phyloP scores from a whole-genome alignment of 2,113 vertebrate species.

The Corythornis madagascariensis region DNA sequence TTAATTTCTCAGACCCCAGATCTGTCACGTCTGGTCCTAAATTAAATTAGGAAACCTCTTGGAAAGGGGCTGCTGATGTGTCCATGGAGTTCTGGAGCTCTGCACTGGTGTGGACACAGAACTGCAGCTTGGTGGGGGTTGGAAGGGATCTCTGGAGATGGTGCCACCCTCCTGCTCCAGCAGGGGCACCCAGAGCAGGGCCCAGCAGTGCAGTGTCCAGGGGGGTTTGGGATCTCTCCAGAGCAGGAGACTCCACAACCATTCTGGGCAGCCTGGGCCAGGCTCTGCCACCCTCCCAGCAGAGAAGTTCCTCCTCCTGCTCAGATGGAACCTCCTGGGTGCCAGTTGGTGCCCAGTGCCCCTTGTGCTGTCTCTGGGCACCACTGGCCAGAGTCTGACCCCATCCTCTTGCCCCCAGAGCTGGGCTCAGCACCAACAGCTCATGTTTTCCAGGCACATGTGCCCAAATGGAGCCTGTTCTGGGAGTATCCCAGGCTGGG shows the following conservation, averaged over 20 bases:
- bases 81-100: neutral
- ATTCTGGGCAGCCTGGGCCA: too few species aligned
- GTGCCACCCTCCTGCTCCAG: neutral
- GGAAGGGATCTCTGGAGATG: neutral
- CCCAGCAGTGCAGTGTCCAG: neutral
- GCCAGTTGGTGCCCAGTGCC: too few species aligned
- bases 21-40: neutral
- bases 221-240: neutral
- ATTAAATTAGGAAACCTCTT: neutral
- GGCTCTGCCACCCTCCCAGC: too few species aligned
- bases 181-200: neutral
- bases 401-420: too few species aligned
- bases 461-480: rapidly evolving
- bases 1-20: neutral
- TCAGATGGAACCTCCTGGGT: too few species aligned
- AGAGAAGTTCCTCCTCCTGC: too few species aligned
- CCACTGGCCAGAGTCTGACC: too few species aligned
- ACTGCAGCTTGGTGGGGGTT: neutral
- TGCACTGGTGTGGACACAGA: neutral
- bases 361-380: too few species aligned
- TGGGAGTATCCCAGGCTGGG: rapidly evolving
- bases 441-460: rapidly evolving
- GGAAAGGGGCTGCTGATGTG: neutral
- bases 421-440: neutral
- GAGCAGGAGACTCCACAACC: too few species aligned